Base-by-base conservation (phyloP, 2,888 invertebrate species). In the Eupithecia exiguata region DNA sequence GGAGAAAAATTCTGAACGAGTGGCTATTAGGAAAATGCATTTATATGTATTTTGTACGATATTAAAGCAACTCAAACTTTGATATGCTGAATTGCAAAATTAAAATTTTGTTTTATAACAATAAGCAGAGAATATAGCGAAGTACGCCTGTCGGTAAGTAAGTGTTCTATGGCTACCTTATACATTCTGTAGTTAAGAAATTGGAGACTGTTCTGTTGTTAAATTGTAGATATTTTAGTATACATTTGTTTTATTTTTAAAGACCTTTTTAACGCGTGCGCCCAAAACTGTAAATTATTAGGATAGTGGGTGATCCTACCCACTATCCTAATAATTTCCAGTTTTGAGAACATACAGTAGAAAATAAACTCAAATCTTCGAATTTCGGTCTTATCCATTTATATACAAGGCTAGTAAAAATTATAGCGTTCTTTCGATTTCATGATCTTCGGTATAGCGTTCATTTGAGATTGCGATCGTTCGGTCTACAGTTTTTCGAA, bases 161-260 rank as follows among this genome's bases (percentile, higher is more conserved):
- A 18, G 18, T 62, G 35, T 62, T 62, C 6, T 62, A 62, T 62
- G 35, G 35, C 62, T 62, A 62, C 62, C 38, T 38, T 38, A 38
- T 65, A 65, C 65, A 38, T n/a, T 65, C 35, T 65, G 65, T 65
- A 38, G 40, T 71, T 69, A 76, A 72, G 30, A 77, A 74, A 77
- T 80, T 80, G 79, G 70, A 88, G 87, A 84, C 83, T 88, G 86
- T 86, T 86, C 83, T 87, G 84, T 86, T 86, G 87, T 83, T 87
- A 86, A 87, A 86, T 86, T 86, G 80, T 82, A 85, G 85, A 75
- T 81, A 81, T 79, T 76, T 76, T 74, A 73, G 53, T 9, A 16
- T 30, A 21, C 14, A 12, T 35, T 49, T 49, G 7, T 63, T 69
- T 69, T 61, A 10, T 18, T 61, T n/a, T 63, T 16, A 46, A 46